Conservation (phyloP, 2,113 vertebrate species). For the Austrofundulus limnaeus region DNA sequence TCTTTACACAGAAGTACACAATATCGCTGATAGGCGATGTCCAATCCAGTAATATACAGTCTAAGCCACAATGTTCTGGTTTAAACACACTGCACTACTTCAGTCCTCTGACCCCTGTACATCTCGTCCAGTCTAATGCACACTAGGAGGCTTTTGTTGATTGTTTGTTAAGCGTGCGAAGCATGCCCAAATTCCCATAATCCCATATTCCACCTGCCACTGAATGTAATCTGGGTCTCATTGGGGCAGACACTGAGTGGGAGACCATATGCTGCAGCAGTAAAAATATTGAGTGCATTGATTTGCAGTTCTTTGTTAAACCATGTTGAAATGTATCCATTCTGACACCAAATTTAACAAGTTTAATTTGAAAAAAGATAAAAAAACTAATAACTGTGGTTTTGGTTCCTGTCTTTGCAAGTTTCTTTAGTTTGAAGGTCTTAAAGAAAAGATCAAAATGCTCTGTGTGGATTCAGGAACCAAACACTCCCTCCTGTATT, state of each 20-base stretch:
- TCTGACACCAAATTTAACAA: no score
- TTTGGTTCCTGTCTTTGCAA: slow-evolving; percentile 2
- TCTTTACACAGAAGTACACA: no score
- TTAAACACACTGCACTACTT: slow-evolving; percentile 1
- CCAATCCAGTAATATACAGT: no score
- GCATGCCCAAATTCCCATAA: slow-evolving; percentile 54
- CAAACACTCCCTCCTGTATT: slow-evolving; percentile 36
- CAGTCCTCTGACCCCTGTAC: background rate
- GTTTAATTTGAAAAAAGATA: background rate
- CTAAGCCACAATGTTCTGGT: background rate
- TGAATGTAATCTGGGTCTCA: slow-evolving; percentile 58
- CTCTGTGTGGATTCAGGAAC: slow-evolving; percentile 49
- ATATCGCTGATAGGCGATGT: no score
- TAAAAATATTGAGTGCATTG: no score
- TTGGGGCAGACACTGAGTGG: slow-evolving; percentile 24
- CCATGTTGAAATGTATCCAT: background rate
- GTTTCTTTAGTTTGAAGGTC: slow-evolving; percentile 41
- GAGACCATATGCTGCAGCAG: slow-evolving; percentile 40
- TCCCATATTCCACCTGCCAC: slow-evolving; percentile 40
- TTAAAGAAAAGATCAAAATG: slow-evolving; percentile 50
- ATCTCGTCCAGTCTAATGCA: slow-evolving; percentile 9
- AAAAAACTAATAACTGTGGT: slow-evolving; percentile 9
- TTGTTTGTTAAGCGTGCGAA: slow-evolving; percentile 34
- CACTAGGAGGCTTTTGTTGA: slow-evolving; percentile 31
- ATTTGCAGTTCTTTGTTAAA: no score